Conservation (phyloP, 2,797 vertebrate species). For the Thunnus albacares region DNA sequence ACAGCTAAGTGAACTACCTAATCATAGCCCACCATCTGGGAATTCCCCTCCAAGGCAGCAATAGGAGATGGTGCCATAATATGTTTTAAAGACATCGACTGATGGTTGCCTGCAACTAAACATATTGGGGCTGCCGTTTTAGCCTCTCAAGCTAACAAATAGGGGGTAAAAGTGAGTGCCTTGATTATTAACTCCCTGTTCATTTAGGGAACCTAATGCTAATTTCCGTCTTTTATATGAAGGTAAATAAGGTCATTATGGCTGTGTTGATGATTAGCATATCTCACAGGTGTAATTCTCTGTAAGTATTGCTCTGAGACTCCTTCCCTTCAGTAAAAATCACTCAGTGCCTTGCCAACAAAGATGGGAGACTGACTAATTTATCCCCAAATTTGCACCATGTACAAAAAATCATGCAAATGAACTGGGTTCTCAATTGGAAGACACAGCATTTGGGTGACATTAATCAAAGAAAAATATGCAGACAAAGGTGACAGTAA, state of each 20-base stretch:
- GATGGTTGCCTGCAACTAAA: slow-evolving; percentile 73
- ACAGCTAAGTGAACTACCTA: slow-evolving; percentile 85
- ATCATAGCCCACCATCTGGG: slow-evolving; percentile 84
- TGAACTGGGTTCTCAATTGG: slow-evolving; percentile 86
- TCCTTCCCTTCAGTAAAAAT: slow-evolving; percentile 80
- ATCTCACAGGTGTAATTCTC: slow-evolving; percentile 89
- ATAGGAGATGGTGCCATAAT: slow-evolving; percentile 74
- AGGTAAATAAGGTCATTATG: slow-evolving; percentile 91
- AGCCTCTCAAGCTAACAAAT: slow-evolving; percentile 69
- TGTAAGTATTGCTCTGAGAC: slow-evolving; percentile 75
- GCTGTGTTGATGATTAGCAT: slow-evolving; percentile 85
- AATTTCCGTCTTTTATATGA: slow-evolving; percentile 88
- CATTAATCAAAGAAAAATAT: slow-evolving; percentile 92
- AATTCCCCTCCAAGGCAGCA: slow-evolving; percentile 83
- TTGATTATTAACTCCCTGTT: slow-evolving; percentile 87
- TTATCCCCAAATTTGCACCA: slow-evolving; percentile 88
- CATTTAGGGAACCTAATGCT: slow-evolving; percentile 86
- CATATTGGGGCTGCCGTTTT: slow-evolving; percentile 69
- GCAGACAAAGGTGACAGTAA: slow-evolving; percentile 90
- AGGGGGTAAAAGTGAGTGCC: slow-evolving; percentile 68
- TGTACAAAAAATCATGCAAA: slow-evolving; percentile 92
- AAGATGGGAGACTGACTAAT: slow-evolving; percentile 87
- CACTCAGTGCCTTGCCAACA: slow-evolving; percentile 85
- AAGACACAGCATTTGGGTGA: slow-evolving; percentile 90
- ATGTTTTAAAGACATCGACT: slow-evolving; percentile 77